Percentiles rank a stretch among this genome's conserved stretches.
These are phyloP conservation scores for Poecilia gillii DNA, from an alignment of 2,797 vertebrate genomes.

Conservation along the genomic window DNA sequence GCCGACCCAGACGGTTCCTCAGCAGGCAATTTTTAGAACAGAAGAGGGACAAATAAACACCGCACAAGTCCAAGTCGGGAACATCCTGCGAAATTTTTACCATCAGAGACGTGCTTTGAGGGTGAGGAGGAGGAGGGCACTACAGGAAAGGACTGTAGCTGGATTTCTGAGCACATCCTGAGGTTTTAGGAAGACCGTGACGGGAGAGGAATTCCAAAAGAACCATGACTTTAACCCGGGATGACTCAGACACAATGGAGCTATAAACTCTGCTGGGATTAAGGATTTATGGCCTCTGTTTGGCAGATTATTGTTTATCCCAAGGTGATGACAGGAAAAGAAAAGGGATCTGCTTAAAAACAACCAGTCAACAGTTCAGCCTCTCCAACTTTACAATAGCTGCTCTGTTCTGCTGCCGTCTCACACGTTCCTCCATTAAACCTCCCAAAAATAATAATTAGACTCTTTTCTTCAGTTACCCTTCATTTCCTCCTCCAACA, in stretches of 20 bases:
- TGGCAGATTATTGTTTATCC: constrained; percentile 41
- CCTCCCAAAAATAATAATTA: constrained; percentile 6
- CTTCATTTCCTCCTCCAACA: background rate
- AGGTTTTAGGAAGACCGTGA: constrained; percentile 55
- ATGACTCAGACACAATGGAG: constrained; percentile 27
- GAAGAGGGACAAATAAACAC: constrained; percentile 56
- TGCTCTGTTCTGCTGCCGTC: background rate
- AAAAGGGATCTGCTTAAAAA: background rate
- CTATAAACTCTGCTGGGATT: constrained; percentile 51
- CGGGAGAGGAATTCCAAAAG: constrained; percentile 55
- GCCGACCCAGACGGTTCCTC: constrained; percentile 23
- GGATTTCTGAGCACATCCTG: constrained; percentile 59
- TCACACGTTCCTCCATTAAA: constrained; percentile 16
- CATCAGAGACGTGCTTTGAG: constrained; percentile 12
- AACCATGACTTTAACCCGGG: constrained; percentile 49
- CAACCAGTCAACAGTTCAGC: too few relatives aligned
- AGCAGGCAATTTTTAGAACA: constrained; percentile 49
- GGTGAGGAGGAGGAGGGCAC: constrained; percentile 34
- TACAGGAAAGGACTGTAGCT: constrained; percentile 61
- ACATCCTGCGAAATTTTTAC: constrained; percentile 60
- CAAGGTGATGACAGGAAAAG: background rate
- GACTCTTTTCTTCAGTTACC: background rate
- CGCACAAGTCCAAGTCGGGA: constrained; percentile 48
- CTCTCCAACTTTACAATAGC: background rate
- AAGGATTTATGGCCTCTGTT: constrained; percentile 36